These are phyloP conservation scores for Neoniphon sammara DNA, from an alignment of 2,797 vertebrate genomes.

Conservation along the genomic window DNA sequence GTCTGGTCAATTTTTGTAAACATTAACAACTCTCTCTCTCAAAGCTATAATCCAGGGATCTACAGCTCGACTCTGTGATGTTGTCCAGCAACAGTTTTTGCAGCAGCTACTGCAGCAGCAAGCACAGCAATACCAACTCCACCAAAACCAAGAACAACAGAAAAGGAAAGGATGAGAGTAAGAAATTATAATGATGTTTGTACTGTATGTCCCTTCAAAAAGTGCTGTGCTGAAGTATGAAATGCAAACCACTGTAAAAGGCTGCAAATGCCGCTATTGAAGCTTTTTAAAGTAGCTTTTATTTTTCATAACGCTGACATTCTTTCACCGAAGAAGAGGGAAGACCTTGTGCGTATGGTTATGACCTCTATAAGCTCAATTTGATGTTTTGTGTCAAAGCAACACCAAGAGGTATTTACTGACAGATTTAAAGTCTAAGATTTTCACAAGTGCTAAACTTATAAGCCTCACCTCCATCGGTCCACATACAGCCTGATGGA, in stretches of 20 bases:
- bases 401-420: constrained; percentile 13
- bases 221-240: too few species aligned
- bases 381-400: neutral
- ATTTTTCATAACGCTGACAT: constrained; percentile 1
- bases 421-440: constrained; percentile 33
- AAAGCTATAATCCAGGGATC: neutral
- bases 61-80: too few species aligned
- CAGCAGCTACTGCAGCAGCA: too few species aligned
- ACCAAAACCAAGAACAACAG: too few species aligned
- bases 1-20: constrained; percentile 10
- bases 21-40: constrained; percentile 17
- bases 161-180: too few species aligned
- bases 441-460: constrained; percentile 30
- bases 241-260: too few species aligned
- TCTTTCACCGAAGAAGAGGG: constrained; percentile 8
- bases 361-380: constrained; percentile 19
- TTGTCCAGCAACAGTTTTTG: too few species aligned
- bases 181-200: too few species aligned
- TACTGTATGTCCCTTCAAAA: too few species aligned
- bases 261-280: too few species aligned
- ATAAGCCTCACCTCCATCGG: too few species aligned
- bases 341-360: neutral
- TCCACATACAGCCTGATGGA: constrained; percentile 2
- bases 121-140: too few species aligned
- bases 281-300: constrained; percentile 5